Conservation (phyloP, 2,888 invertebrate species). For the Isotomurus palustris region DNA sequence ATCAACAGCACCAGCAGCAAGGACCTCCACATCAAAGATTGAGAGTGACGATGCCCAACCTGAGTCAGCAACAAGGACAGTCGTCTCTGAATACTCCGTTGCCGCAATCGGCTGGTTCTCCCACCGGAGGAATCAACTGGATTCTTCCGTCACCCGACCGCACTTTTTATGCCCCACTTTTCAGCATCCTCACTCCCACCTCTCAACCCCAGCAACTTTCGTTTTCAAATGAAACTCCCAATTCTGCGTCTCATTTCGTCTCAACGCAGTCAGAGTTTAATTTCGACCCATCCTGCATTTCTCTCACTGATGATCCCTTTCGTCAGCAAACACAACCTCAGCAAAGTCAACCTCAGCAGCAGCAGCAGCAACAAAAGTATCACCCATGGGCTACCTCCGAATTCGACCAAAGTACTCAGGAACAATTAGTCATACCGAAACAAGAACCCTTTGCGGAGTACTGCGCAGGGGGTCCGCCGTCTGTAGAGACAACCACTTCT, state of each 20-base stretch:
- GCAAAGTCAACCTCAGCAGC: constrained; percentile 30
- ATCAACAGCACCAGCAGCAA: constrained; percentile 49
- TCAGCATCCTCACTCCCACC: constrained; percentile 58
- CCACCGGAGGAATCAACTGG: constrained; percentile 60
- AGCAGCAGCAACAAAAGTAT: constrained; percentile 42
- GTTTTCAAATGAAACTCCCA: constrained; percentile 42
- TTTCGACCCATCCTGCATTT: constrained; percentile 41
- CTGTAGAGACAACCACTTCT: constrained; percentile 49
- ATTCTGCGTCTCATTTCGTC: constrained; percentile 39
- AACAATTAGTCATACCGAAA: constrained; percentile 62
- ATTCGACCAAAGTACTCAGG: constrained; percentile 49
- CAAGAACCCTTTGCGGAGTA: constrained; percentile 60
- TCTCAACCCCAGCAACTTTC: constrained; percentile 48
- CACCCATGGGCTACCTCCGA: constrained; percentile 47
- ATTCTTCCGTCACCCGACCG: constrained; percentile 66
- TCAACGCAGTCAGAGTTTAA: constrained; percentile 43
- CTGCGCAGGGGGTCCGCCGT: constrained; percentile 48
- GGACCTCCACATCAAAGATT: constrained; percentile 46
- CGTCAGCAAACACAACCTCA: constrained; percentile 40
- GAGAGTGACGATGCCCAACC: constrained; percentile 45
- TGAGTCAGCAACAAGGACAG: constrained; percentile 56
- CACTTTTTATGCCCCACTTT: constrained; percentile 61
- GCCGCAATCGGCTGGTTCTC: constrained; percentile 53
- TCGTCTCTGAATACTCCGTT: constrained; percentile 57
- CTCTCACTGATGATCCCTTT: constrained; percentile 46